Conservation (phyloP, 2,888 invertebrate species). For the Steinernema hermaphroditum region DNA sequence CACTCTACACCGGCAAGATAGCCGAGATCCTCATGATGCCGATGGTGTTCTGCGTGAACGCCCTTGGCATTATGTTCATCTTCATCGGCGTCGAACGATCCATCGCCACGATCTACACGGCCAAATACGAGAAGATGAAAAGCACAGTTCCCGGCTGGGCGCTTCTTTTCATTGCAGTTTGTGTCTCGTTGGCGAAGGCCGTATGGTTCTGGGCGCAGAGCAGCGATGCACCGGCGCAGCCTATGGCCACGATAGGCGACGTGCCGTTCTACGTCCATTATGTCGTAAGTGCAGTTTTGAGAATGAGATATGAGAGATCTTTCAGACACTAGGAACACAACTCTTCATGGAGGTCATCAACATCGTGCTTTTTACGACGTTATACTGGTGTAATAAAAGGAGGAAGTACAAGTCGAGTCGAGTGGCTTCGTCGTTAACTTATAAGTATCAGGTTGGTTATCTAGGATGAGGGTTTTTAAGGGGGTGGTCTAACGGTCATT, state of each 20-base stretch:
- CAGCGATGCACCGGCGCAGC: background rate
- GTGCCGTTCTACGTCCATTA: background rate
- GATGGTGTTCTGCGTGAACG: background rate
- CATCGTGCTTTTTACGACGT: background rate
- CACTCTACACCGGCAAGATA: background rate
- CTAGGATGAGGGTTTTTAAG: too few relatives aligned
- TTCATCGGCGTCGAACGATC: background rate
- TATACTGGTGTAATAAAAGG: background rate
- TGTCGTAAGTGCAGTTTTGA: background rate
- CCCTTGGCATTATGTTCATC: background rate
- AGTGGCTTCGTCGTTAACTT: background rate
- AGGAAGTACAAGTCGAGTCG: background rate
- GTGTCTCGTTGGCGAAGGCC: background rate
- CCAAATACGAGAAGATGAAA: conserved; percentile 8
- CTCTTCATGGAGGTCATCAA: background rate
- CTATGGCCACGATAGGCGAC: background rate
- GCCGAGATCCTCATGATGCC: conserved; percentile 8
- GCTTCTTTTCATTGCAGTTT: background rate
- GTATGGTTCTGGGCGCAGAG: background rate
- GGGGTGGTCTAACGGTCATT: too few relatives aligned
- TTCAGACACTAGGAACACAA: background rate
- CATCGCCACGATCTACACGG: background rate
- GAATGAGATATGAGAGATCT: background rate
- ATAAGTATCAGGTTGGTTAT: background rate
- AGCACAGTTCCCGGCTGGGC: background rate